Evolutionary conservation across 2,797 vertebrate species (phyloP).

Genomic region (Syngnathus rostellatus): DNA sequence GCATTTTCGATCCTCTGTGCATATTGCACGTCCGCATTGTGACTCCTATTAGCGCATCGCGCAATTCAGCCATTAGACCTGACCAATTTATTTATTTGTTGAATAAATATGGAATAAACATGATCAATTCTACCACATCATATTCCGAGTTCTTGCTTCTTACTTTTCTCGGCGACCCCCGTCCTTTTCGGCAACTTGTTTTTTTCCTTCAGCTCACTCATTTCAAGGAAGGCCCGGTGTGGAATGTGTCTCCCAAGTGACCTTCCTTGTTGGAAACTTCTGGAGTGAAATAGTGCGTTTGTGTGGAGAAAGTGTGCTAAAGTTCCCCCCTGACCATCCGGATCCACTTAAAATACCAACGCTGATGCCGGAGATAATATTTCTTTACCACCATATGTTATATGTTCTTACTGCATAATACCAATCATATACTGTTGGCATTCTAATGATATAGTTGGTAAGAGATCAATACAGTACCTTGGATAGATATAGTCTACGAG

Average conservation of each 20-base stretch:
- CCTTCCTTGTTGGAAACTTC: neutral
- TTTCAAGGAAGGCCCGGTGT: neutral
- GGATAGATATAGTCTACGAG: no score
- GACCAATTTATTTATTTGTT: neutral
- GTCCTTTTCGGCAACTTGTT: neutral
- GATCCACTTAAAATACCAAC: constrained; percentile 41
- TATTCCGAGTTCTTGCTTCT: neutral
- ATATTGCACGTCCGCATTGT: constrained; percentile 15
- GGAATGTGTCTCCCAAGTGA: neutral
- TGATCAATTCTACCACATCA: neutral
- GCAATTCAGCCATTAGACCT: constrained; percentile 20
- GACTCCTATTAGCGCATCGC: constrained; percentile 33
- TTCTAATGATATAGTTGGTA: neutral
- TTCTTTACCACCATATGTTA: neutral
- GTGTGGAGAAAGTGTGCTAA: constrained; percentile 19
- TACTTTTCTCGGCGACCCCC: neutral
- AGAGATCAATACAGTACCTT: neutral
- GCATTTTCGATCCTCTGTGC: neutral
- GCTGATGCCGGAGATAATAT: constrained; percentile 19
- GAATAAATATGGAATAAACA: neutral
- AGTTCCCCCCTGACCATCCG: constrained; percentile 18
- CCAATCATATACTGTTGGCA: neutral
- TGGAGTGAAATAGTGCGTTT: constrained; percentile 23
- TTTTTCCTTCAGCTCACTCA: neutral
- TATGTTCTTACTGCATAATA: neutral